A percentile compares a stretch with the other conserved stretches of the same genome.
These are phyloP conservation scores for Lasius platythorax DNA, from an alignment of 2,888 invertebrate genomes.

Conservation along the genomic window DNA sequence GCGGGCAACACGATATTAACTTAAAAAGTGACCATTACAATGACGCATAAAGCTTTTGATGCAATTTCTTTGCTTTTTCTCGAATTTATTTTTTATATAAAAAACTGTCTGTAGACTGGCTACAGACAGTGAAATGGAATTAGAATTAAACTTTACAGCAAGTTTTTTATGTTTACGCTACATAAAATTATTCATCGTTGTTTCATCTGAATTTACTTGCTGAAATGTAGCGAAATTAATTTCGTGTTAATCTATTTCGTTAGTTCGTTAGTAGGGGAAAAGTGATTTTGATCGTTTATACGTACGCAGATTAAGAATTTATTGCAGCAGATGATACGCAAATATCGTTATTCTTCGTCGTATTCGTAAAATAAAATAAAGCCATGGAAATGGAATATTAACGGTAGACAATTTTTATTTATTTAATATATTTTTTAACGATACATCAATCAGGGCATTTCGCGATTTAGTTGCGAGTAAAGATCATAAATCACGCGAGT, in stretches of 20 bases:
- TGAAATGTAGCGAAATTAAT: neutral
- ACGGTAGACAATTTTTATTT: neutral
- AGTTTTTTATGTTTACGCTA: conserved; percentile 23
- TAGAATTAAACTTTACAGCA: conserved; percentile 20
- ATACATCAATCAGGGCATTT: conserved; percentile 33
- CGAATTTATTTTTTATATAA: neutral
- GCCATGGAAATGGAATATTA: neutral
- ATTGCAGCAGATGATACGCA: neutral
- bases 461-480: neutral
- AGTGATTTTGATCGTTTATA: neutral
- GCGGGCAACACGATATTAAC: neutral
- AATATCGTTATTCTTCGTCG: neutral
- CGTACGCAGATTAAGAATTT: conserved; percentile 29
- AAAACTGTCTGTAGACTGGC: neutral
- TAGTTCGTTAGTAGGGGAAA: neutral
- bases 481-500: conserved; percentile 59
- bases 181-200: conserved; percentile 9
- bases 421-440: neutral
- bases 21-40: conserved; percentile 23
- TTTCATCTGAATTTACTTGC: conserved; percentile 14
- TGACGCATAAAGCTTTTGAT: conserved; percentile 28
- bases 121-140: neutral
- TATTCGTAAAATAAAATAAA: neutral
- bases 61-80: neutral
- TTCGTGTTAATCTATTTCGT: conserved; percentile 6